Evolutionary conservation across 1,140 invertebrate genomes (phyloP).

Genomic region (Drosophila grimshawi): DNA sequence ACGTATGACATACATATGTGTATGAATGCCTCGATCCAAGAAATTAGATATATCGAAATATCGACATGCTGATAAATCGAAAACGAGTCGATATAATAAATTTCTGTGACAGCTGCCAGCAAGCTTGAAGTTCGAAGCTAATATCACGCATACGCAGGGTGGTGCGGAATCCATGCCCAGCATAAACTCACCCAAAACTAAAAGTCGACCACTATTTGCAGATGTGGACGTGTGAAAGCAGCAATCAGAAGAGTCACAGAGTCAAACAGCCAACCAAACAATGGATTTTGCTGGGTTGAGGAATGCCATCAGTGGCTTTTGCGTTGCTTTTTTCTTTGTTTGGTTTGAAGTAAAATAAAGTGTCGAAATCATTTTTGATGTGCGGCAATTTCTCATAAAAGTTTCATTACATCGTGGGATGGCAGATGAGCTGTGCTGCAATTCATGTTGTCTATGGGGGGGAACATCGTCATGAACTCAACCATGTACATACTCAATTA

Average conservation of each 20-base stretch:
- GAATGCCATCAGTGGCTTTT: constrained; percentile 46
- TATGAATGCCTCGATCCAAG: too few relatives aligned
- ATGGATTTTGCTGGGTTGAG: constrained; percentile 37
- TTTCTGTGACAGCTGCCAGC: constrained; percentile 58
- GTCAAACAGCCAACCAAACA: constrained; percentile 55
- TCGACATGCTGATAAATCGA: too few relatives aligned
- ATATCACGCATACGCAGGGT: constrained; percentile 39
- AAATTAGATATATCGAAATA: too few relatives aligned
- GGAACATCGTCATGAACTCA: neutral
- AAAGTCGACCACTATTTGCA: neutral
- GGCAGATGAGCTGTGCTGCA: neutral
- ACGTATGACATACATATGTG: too few relatives aligned
- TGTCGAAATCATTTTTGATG: constrained; percentile 61
- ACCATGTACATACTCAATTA: constrained; percentile 17
- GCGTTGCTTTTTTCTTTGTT: constrained; percentile 19
- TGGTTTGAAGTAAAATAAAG: constrained; percentile 22
- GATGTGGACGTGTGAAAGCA: constrained; percentile 50
- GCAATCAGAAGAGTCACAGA: constrained; percentile 48
- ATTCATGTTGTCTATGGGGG: neutral
- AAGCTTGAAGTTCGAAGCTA: constrained; percentile 46
- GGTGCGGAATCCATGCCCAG: neutral
- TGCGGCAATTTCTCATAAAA: constrained; percentile 65
- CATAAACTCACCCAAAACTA: neutral
- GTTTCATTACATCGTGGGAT: constrained; percentile 56
- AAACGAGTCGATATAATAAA: constrained; percentile 70